Percentiles rank a stretch among this genome's conserved stretches.
phyloP scores from a whole-genome alignment of 2,113 vertebrate species.

The Hypanus sabinus region DNA sequence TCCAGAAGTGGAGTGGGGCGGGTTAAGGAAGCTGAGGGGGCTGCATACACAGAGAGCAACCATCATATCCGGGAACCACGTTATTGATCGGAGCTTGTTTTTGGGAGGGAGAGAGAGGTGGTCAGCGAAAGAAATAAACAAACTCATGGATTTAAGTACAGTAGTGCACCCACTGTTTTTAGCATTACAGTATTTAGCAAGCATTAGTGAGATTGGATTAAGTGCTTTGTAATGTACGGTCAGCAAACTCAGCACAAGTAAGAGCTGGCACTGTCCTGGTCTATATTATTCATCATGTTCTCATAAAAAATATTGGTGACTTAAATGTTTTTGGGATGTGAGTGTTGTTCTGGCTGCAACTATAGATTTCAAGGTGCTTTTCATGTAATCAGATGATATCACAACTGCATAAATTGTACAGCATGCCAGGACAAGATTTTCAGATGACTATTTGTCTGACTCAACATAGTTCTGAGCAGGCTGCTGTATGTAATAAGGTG shows the following conservation, averaged over 20 bases:
- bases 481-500: no score
- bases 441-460: no score
- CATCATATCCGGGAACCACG: not conserved
- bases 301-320: not conserved
- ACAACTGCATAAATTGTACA: no score
- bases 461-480: no score
- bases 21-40: not conserved
- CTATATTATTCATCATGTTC: not conserved
- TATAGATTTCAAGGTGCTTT: no score
- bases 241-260: not conserved
- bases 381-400: no score
- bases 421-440: no score
- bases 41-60: not conserved
- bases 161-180: not conserved
- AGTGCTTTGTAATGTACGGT: not conserved
- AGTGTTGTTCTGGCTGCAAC: not conserved
- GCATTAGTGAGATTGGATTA: not conserved
- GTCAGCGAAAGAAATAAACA: not conserved
- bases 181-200: not conserved
- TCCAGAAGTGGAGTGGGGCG: not conserved
- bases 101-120: no score
- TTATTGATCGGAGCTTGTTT: not conserved
- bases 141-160: not conserved
- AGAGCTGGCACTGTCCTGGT: not conserved
- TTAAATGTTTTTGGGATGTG: not conserved